A percentile compares a stretch with the other conserved stretches of the same genome.
phyloP scores from a whole-genome alignment of 53 echinoderm and acorn worm species.

The Luidia sarsii region DNA sequence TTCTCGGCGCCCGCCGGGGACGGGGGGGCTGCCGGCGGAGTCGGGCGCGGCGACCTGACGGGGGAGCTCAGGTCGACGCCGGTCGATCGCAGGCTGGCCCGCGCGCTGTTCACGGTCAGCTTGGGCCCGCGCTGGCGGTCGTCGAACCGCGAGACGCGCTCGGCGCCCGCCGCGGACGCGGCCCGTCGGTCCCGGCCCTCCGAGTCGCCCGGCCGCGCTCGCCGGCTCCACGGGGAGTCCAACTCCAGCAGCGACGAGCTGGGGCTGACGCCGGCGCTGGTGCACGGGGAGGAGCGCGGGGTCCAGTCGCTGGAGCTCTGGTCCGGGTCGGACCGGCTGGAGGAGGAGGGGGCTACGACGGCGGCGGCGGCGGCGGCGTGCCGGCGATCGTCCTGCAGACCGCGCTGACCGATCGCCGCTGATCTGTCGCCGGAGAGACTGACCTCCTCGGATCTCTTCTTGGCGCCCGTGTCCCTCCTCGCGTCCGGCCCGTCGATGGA shows the following conservation, averaged over 20 bases:
- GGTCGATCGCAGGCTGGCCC: background rate
- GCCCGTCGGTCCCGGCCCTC: too few species aligned
- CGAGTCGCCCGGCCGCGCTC: constrained; percentile 5
- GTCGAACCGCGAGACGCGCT: constrained; percentile 30
- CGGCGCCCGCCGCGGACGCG: background rate
- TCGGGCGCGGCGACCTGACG: background rate
- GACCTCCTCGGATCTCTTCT: constrained; percentile 13
- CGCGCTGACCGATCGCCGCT: background rate
- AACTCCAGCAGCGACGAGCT: constrained; percentile 36
- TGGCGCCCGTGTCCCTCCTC: too few species aligned
- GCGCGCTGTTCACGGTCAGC: constrained; percentile 11
- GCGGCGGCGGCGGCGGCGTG: too few species aligned
- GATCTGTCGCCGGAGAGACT: background rate
- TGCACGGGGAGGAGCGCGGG: constrained; percentile 26
- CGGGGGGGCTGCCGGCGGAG: background rate
- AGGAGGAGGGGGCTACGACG: background rate
- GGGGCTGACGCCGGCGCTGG: constrained; percentile 36
- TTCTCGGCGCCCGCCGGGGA: background rate
- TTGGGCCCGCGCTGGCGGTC: constrained; percentile 27
- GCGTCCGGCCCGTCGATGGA: background rate
- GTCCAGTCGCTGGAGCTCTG: constrained; percentile 52
- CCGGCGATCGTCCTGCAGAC: background rate
- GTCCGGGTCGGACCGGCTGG: constrained; percentile 25
- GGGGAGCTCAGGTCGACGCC: background rate
- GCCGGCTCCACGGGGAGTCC: constrained; percentile 19